These are phyloP conservation scores for Philaethria dido DNA, from an alignment of 2,888 invertebrate genomes.

Conservation along the genomic window DNA sequence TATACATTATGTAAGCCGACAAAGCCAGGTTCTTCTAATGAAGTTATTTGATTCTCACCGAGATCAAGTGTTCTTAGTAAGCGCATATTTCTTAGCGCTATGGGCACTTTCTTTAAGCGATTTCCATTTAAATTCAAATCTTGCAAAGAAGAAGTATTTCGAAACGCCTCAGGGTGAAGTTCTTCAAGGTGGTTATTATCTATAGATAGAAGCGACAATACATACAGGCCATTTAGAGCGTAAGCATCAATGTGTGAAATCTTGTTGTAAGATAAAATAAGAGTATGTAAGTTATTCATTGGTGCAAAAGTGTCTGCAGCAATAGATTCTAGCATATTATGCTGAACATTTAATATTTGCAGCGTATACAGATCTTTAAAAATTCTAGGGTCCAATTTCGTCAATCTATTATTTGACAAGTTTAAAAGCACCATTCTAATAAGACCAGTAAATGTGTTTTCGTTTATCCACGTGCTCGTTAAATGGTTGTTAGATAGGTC, in stretches of 20 bases:
- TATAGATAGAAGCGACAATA: slow-evolving; percentile 91
- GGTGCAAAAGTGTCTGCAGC: slow-evolving; percentile 95
- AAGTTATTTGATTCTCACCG: slow-evolving; percentile 94
- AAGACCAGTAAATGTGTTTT: slow-evolving; percentile 93
- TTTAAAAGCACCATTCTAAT: slow-evolving; percentile 94
- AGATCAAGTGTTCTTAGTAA: slow-evolving; percentile 94
- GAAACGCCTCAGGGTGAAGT: slow-evolving; percentile 94
- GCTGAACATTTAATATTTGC: slow-evolving; percentile 92
- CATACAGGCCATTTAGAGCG: slow-evolving; percentile 94
- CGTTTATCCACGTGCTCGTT: slow-evolving; percentile 93
- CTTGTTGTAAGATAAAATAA: slow-evolving; percentile 93
- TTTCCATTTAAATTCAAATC: slow-evolving; percentile 96
- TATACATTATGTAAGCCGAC: slow-evolving; percentile 93
- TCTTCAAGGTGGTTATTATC: slow-evolving; percentile 93
- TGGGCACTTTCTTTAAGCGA: slow-evolving; percentile 90
- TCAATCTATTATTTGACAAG: slow-evolving; percentile 92
- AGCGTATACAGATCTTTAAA: slow-evolving; percentile 94
- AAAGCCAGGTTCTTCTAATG: slow-evolving; percentile 92
- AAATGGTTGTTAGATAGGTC: slow-evolving; percentile 94
- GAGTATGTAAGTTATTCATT: slow-evolving; percentile 95
- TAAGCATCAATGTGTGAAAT: slow-evolving; percentile 93
- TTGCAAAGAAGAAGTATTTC: slow-evolving; percentile 95
- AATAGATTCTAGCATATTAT: slow-evolving; percentile 92
- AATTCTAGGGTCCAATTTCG: slow-evolving; percentile 91
- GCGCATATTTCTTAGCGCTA: slow-evolving; percentile 93